Percentiles rank a stretch among this genome's conserved stretches.
Conservation (phyloP, 92 coral and sea anemone genomes). For the Pocillopora grandis region DNA sequence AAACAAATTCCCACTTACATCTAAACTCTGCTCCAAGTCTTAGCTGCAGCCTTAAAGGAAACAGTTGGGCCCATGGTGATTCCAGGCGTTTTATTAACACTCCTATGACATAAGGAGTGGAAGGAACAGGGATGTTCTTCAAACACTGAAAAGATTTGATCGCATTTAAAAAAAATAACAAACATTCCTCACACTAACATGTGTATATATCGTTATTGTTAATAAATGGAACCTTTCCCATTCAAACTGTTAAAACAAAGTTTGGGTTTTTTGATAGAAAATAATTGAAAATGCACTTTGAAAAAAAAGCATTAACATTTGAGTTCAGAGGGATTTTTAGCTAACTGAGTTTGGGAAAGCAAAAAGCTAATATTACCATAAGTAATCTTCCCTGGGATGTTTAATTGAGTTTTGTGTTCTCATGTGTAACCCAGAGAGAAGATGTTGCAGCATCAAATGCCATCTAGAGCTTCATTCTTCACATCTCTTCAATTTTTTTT, state of each 20-base stretch:
- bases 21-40: constrained; percentile 98
- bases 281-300: too few species aligned
- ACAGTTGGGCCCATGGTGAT: constrained; percentile 99
- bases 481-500: not conserved
- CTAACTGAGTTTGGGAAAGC: too few species aligned
- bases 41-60: constrained; percentile 89
- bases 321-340: not conserved
- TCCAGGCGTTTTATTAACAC: constrained; percentile 83
- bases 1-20: constrained; percentile 57
- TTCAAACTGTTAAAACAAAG: too few species aligned
- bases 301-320: too few species aligned
- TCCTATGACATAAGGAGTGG: constrained; percentile 90
- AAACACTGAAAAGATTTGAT: constrained; percentile 65
- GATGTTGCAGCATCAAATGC: too few species aligned
- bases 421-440: too few species aligned
- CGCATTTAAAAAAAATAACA: not conserved
- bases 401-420: too few species aligned
- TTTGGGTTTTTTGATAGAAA: not conserved
- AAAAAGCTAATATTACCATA: too few species aligned
- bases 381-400: too few species aligned
- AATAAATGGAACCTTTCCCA: too few species aligned
- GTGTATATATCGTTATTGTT: not conserved
- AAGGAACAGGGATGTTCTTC: constrained; percentile 82
- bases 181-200: not conserved
- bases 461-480: not conserved